Conservation (phyloP, 2,888 invertebrate genomes). For the Timandra comae region DNA sequence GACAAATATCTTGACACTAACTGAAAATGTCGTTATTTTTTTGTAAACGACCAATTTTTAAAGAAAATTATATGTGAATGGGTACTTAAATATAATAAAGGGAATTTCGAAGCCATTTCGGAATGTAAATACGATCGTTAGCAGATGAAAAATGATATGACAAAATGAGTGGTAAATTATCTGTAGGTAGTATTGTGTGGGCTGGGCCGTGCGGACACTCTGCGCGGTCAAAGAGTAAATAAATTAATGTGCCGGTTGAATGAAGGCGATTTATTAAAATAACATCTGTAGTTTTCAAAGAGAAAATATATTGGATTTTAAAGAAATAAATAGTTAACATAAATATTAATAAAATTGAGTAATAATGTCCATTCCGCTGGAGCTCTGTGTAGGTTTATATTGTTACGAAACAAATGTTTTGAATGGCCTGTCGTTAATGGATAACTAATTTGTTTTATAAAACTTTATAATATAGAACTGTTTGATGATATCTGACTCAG, state of each 20-base stretch:
- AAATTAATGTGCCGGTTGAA: not conserved
- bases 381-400: too few relatives aligned
- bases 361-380: too few relatives aligned
- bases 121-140: slow-evolving; percentile 22
- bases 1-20: slow-evolving; percentile 35
- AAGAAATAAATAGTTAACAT: too few relatives aligned
- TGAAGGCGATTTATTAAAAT: not conserved
- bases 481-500: too few relatives aligned
- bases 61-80: slow-evolving; percentile 14
- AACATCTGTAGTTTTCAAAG: too few relatives aligned
- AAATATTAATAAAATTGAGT: too few relatives aligned
- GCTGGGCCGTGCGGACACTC: not conserved
- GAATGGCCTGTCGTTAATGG: too few relatives aligned
- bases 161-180: slow-evolving; percentile 1
- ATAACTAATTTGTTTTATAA: too few relatives aligned
- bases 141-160: slow-evolving; percentile 19
- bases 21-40: slow-evolving; percentile 14
- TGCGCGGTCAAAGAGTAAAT: not conserved
- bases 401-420: too few relatives aligned
- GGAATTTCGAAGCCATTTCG: slow-evolving; percentile 18
- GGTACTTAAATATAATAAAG: slow-evolving; percentile 18
- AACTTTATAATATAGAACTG: too few relatives aligned
- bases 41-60: slow-evolving; percentile 17
- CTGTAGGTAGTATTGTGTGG: not conserved
- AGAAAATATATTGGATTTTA: too few relatives aligned